Evolutionary conservation across 2,888 invertebrate species (phyloP), one percentile per base, ranked within the genome.

Genomic region (Alviniconcha strummeri): DNA sequence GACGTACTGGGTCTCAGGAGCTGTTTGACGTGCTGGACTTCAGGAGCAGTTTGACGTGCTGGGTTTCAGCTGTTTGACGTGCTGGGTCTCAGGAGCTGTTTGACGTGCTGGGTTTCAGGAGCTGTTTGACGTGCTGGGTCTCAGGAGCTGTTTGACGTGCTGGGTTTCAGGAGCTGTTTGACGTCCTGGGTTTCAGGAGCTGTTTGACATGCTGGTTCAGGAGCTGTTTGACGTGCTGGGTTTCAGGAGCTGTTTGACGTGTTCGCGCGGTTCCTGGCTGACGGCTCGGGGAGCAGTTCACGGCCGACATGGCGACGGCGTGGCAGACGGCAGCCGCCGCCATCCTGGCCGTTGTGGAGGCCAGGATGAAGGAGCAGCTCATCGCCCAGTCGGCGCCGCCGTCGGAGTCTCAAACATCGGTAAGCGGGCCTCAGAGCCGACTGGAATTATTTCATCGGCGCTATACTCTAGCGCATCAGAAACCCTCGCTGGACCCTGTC

Each of bases 251-350:
- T 81, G 55, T 17, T 81, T 7, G 81, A 81, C n/a, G 81, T 81
- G 52, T 81, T 81, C 17, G 64, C 82, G 5, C 83, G 83, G 15
- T 84, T 83, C 82, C 77, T 83, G 67, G 71, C 57, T 11, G 67
- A 83, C 83, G 80, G 74, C 82, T 54, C 56, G 84, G 64, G 83
- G 85, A 67, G 80, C 79, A 55, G 85, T 84, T 83, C 85, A 86
- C 76, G 55, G 83, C 36, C 67, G 83, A 77, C 85, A 86, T 57
- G 82, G 82, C 76, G 80, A 82, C 56, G 81, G 86, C 67, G 8
- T 80, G 64, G 85, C 83, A 60, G 77, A 78, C 60, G 1, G 80
- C 82, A 60, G 85, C 81, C 57, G 67, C 74, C 60, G 85, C 87
- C 52, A 86, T 86, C 54, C 67, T 86, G 57, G 69, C 83, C 55